Base-by-base conservation (phyloP, 1,140 invertebrate species). In the Halyomorpha halys region DNA sequence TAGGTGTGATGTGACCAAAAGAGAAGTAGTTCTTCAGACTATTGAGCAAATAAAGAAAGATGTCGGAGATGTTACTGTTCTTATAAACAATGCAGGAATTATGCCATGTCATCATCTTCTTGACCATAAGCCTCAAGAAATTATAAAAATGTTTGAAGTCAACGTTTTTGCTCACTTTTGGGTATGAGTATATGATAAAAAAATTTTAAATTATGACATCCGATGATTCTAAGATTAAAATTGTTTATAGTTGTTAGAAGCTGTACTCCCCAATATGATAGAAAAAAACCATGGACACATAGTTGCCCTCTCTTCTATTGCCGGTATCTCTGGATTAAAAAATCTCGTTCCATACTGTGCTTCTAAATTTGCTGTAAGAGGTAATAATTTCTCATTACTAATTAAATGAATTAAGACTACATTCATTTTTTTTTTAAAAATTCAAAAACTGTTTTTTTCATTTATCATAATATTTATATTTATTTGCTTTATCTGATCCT, bases 1-100 rank as follows among this genome's bases (percentile, higher is more conserved):
- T 69, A 84, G 82, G 51, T 89, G 86, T 71, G 85, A 90, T 74
- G 84, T 89, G 0, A 80, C 81, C 8, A 79, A 80, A 21, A 75
- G 82, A 1, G 79, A 83, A n/a, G 75, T 82, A 5, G 81, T 88
- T 0, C 65, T 79, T 1, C 73, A 76, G 23, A 61, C 82, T 51
- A 81, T 79, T 1, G 75, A 79, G 19, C 78, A 76, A 68, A 76
- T 87, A 1, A 78, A 78, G 56, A 74, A 76, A 6, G 83, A 87
- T 69, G 83, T 87, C 1, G 87, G 86, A 1, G 79, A 83, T 51
- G 80, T 89, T 1, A 81, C 81, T 14, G 83, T 92, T 65, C 73
- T 92, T 61, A 76, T 93, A 0, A 93, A 93, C 75, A 94, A 94
- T 77, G 91, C 91, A 1, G 91, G 90, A 15, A 89, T 94, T 59